phyloP scores from a whole-genome alignment of 2,113 vertebrate genomes.

The Turnix velox region DNA sequence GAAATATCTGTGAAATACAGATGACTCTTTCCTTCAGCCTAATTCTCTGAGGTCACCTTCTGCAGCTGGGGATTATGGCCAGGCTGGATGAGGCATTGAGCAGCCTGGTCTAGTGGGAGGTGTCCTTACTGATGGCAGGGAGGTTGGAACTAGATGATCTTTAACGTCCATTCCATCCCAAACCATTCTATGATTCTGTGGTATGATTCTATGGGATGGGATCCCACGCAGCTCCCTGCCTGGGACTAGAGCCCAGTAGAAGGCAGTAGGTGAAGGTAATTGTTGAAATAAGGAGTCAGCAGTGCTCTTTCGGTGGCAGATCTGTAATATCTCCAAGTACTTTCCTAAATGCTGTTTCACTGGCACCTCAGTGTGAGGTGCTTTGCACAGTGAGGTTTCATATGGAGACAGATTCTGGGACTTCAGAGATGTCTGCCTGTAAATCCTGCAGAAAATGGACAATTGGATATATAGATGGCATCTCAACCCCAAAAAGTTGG shows the following conservation, averaged over 20 bases:
- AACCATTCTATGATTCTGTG: too few relatives aligned
- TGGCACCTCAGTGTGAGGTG: not conserved
- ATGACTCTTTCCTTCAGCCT: not conserved
- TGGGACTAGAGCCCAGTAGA: not conserved
- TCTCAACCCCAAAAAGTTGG: not conserved
- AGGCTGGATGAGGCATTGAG: too few relatives aligned
- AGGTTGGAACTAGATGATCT: too few relatives aligned
- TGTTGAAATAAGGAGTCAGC: not conserved
- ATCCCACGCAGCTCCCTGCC: not conserved
- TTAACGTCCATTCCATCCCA: too few relatives aligned
- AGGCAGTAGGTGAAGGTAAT: not conserved
- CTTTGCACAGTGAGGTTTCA: not conserved
- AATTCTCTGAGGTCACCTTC: not conserved
- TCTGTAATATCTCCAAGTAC: fast-evolving
- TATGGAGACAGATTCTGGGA: not conserved
- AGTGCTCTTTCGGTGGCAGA: not conserved
- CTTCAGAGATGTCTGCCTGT: not conserved
- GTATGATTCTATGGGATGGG: not conserved
- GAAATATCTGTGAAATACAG: not conserved
- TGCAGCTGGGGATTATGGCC: fast-evolving
- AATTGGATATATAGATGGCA: not conserved
- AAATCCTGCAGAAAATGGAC: not conserved
- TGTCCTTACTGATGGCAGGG: too few relatives aligned
- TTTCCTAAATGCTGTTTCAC: not conserved
- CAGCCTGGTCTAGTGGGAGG: too few relatives aligned